Evolutionary conservation across 1,140 invertebrate genomes (phyloP), one percentile per base, ranked within the genome.

Genomic region (Cyphomyrmex costatus): DNA sequence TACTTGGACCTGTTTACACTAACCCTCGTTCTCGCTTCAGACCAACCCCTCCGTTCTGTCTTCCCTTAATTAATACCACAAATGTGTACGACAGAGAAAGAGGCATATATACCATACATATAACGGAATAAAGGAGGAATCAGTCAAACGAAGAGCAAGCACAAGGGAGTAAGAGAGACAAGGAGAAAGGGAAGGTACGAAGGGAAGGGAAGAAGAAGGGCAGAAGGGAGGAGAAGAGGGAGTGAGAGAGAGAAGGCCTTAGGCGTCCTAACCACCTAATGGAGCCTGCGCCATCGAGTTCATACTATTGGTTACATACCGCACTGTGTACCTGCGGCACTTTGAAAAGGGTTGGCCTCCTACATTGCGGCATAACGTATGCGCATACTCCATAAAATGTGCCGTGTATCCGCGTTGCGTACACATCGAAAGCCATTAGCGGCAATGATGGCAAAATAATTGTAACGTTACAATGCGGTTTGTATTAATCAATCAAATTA

Each of bases 1-100:
- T 92, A 92, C 91, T 92, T 92, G 80, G 87, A 90, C 88, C 88
- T 92, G 89, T 92, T 92, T 92, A 90, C 90, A 91, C 79, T 91
- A 68, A 92, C 58, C 85, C 42, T 46, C 63, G 77, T 80, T 80
- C 49, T 88, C 42, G 33, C 82, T 24, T 74, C 74, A 58, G 46
- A 85, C 88, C 53, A 82, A 82, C 77, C 63, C 56, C 77, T 58
- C 56, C 66, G 80, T 82, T 83, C 86, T 80, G 77, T 89, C 80
- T 90, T 91, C 76, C 84, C 87, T 90, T 90, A 91, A 91, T 91
- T 91, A 91, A 88, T 87, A 90, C 84, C 76, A 27, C 84, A 58
- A 80, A 68, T 53, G 24, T 53, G 33, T 46, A 49, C 36, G 36
- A 73, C 19, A 24, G 68, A 61, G 56, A 83, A 78, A 66, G 83